Evolutionary conservation across 2,113 vertebrate genomes (phyloP).

Genomic region (Dasyprocta punctata): DNA sequence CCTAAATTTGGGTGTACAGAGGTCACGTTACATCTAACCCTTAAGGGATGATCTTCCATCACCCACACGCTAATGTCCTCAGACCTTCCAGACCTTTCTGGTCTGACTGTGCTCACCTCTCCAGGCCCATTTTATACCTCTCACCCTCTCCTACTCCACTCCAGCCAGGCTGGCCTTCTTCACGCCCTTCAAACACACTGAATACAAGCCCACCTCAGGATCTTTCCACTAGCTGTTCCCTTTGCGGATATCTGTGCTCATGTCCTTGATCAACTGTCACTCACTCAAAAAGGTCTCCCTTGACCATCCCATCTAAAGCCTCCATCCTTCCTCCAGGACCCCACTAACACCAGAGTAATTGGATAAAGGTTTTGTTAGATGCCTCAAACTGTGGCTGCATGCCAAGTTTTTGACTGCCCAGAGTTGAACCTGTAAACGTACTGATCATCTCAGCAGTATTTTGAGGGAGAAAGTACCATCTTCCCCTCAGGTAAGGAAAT

Average conservation of each 20-base stretch:
- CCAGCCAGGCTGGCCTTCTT: not conserved
- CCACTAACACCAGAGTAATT: no score
- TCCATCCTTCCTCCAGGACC: not conserved
- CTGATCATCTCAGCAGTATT: not conserved
- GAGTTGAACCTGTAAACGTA: not conserved
- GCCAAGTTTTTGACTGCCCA: not conserved
- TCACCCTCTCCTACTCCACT: not conserved
- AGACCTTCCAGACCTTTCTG: not conserved
- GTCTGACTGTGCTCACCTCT: not conserved
- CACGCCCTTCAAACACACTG: not conserved
- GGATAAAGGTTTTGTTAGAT: not conserved
- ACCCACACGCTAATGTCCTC: no score
- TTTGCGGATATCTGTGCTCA: not conserved
- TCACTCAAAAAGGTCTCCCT: not conserved
- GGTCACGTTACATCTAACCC: not conserved
- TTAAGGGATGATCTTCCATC: no score
- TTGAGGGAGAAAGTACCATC: not conserved
- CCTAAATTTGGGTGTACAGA: not conserved
- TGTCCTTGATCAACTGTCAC: not conserved
- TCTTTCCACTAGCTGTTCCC: not conserved
- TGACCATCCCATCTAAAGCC: not conserved
- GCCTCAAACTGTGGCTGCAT: not conserved
- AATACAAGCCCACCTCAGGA: not conserved
- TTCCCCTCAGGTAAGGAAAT: not conserved
- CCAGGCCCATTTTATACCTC: not conserved